Evolutionary conservation across 1,140 invertebrate species (phyloP), one percentile per base, ranked within the genome.

Genomic region (Euura saliciscinereae): DNA sequence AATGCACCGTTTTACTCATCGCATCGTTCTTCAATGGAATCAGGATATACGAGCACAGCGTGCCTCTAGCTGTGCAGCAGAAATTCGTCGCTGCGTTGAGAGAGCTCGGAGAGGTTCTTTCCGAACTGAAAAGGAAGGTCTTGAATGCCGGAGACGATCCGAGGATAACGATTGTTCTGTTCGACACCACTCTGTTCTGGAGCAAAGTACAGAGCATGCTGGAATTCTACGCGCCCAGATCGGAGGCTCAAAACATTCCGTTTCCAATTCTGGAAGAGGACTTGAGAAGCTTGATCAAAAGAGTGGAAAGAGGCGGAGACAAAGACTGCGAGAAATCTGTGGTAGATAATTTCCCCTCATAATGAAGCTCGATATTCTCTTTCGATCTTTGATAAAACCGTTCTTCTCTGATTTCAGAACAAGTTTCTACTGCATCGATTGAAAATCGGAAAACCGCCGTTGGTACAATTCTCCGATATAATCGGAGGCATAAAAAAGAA

Each of bases 1-100:
- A 66, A 71, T 10, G 10, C 71, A 71, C 51, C 10, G 51, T 59
- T n/a, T n/a, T 59, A 59, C 6, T 59, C 10, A 59, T 59, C 8
- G 51, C 6, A 11, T 59, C 51, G 13, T 59, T 59, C 6, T 59
- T 59, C 13, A 59, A 59, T 59, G 51, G 51, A 3, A 59, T 59
- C 13, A 8, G 51, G 51, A 59, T 59, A 59, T 59, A 11, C 13
- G 51, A 59, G 13, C 51, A 59, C 51, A 59, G 13, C 51, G 13
- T 59, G 13, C 51, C 51, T 59, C 51, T 59, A 11, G 3, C 51
- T n/a, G 13, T 59, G 51, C 51, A 59, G 13, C 3, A 59, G 6
- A 59, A 59, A 59, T 59, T 59, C 13, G 13, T n/a, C 51, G 13
- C 8, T 59, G 51, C 51, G 6, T 6, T 59, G 6, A 59, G 51